Percentiles rank a stretch among this genome's conserved stretches.
phyloP scores from a whole-genome alignment of 2,888 invertebrate species.

The Rhagium mordax region DNA sequence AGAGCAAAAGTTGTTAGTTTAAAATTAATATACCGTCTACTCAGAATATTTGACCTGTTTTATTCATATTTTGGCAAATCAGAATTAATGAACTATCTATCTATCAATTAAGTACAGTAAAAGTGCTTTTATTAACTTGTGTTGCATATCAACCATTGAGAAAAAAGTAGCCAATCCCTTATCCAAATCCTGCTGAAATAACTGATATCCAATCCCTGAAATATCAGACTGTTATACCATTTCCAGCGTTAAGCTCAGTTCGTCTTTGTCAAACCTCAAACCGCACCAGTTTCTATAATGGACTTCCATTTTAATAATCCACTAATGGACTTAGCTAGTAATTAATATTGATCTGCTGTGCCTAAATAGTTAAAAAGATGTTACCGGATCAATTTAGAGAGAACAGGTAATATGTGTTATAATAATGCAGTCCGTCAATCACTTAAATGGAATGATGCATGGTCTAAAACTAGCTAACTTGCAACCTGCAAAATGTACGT shows the following conservation, averaged over 20 bases:
- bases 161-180: no score
- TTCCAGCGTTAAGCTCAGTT: not conserved
- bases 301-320: constrained; percentile 36
- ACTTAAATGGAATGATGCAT: not conserved
- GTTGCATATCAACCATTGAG: no score
- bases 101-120: no score
- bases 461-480: not conserved
- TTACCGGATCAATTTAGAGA: constrained; percentile 16
- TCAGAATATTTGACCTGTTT: no score
- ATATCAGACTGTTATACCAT: not conserved
- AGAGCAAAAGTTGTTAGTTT: no score
- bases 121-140: no score
- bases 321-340: constrained; percentile 30
- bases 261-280: constrained; percentile 30
- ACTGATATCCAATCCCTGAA: not conserved
- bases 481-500: not conserved
- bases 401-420: constrained; percentile 19
- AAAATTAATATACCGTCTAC: no score
- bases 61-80: no score
- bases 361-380: constrained; percentile 26
- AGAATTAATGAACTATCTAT: no score
- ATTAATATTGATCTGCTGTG: constrained; percentile 29
- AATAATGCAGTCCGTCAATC: constrained; percentile 10
- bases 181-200: no score
- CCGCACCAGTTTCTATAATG: constrained; percentile 23